Base-by-base conservation (phyloP, 1,140 invertebrate genomes). In the Triops cancriformis region DNA sequence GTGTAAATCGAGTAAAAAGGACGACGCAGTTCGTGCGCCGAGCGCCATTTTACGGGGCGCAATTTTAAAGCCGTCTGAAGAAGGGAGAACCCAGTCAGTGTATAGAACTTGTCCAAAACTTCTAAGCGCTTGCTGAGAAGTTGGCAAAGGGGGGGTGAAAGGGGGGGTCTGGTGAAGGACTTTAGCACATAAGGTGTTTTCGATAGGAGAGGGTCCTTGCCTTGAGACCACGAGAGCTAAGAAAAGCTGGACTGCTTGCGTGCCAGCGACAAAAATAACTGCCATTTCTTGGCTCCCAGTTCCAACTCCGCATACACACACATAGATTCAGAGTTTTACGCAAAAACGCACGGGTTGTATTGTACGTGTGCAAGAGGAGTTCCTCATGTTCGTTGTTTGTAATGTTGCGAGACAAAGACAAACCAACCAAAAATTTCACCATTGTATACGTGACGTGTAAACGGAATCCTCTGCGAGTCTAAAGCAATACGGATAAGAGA, bases 221-320 rank as follows among this genome's bases (percentile, higher is more conserved):
- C 23, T 64, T 23, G 51, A 23, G n/a, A 64, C 51, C 51, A 23
- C 51, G 51, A 37, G 31, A 64, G 51, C 51, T 64, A 64, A 64
- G 51, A 64, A 64, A 23, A 64, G 51, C 51, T 64, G 51, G 51
- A 64, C 51, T 64, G 51, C 51, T 64, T 64, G 14, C 51, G 51
- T 64, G 51, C 51, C 51, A 64, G 51, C 51, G 51, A 64, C 51
- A 14, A 64, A 64, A 64, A 64, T 64, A 64, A 64, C 51, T 64
- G 51, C 51, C 51, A 64, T 64, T 64, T 64, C 45, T 64, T 64
- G 51, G 51, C 51, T 64, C 51, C 51, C 51, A 64, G 51, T 64
- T 37, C 31, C 31, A 37, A 37, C 31, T 37, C 31, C 51, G 14
- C 23, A 23, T 23, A n/a, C 51, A 64, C 51, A 64, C 51, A 18